Percentiles rank a stretch among this genome's conserved stretches.
Conservation (phyloP, 2,797 vertebrate genomes). For the Sandelia bainsii region DNA sequence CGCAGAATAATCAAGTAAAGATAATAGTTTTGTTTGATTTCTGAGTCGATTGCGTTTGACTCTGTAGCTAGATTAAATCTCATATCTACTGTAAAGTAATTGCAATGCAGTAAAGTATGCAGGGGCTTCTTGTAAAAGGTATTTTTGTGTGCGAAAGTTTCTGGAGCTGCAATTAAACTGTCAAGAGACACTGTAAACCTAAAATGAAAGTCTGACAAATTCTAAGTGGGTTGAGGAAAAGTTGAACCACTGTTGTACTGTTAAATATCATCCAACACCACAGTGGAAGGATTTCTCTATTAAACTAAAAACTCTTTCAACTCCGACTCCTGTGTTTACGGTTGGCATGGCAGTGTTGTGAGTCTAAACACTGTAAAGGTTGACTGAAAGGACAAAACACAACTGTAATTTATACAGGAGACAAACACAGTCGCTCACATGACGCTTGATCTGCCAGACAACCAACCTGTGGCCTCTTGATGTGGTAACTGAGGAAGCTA, state of each 20-base stretch:
- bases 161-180: neutral
- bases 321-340: conserved; percentile 26
- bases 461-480: conserved; percentile 31
- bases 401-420: conserved; percentile 4
- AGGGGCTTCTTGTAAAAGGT: neutral
- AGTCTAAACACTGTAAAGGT: conserved; percentile 52
- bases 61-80: neutral
- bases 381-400: conserved; percentile 39
- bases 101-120: conserved; percentile 1
- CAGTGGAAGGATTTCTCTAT: neutral
- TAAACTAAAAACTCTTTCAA: no score
- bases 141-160: neutral
- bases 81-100: neutral
- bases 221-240: neutral
- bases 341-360: conserved; percentile 44
- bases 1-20: neutral
- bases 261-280: neutral
- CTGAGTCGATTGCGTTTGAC: no score
- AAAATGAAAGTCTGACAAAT: neutral
- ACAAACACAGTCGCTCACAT: conserved; percentile 14
- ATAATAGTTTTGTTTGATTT: neutral
- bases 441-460: neutral
- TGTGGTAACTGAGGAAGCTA: conserved; percentile 21
- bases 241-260: no score
- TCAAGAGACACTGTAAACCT: neutral